phyloP scores from a whole-genome alignment of 2,888 invertebrate genomes.

The Parapristionchus giblindavisi region DNA sequence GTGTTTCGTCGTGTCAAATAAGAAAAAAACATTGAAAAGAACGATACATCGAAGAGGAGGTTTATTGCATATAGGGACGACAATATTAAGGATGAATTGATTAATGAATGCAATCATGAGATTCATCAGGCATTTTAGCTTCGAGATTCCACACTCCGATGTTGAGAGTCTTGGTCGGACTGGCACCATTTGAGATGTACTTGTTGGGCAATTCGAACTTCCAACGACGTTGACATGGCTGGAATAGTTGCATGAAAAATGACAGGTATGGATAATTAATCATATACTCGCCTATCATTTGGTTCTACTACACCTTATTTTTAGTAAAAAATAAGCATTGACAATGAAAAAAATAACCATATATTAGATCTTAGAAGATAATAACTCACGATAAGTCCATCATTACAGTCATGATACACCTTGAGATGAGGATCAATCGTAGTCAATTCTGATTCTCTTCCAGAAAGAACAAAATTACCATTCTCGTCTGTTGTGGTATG shows the following conservation, averaged over 20 bases:
- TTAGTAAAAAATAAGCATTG: neutral
- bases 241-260: conserved; percentile 40
- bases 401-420: conserved; percentile 68
- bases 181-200: conserved; percentile 61
- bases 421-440: conserved; percentile 68
- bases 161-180: conserved; percentile 55
- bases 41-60: neutral
- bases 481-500: conserved; percentile 57
- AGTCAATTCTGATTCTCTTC: conserved; percentile 55
- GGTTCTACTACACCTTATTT: too few species aligned
- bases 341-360: neutral
- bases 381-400: conserved; percentile 61
- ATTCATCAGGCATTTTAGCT: conserved; percentile 63
- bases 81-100: conserved; percentile 26
- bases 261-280: neutral
- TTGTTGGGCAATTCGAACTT: conserved; percentile 69
- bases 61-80: conserved; percentile 40
- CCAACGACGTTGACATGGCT: conserved; percentile 69
- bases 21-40: neutral
- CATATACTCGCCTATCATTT: neutral
- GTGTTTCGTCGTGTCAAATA: too few species aligned
- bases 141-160: conserved; percentile 69
- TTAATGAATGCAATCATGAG: conserved; percentile 68
- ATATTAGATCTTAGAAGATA: neutral
- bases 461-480: conserved; percentile 59